These are phyloP conservation scores for Mesorhabditis belari DNA, from an alignment of 2,888 invertebrate species.

Conservation along the genomic window DNA sequence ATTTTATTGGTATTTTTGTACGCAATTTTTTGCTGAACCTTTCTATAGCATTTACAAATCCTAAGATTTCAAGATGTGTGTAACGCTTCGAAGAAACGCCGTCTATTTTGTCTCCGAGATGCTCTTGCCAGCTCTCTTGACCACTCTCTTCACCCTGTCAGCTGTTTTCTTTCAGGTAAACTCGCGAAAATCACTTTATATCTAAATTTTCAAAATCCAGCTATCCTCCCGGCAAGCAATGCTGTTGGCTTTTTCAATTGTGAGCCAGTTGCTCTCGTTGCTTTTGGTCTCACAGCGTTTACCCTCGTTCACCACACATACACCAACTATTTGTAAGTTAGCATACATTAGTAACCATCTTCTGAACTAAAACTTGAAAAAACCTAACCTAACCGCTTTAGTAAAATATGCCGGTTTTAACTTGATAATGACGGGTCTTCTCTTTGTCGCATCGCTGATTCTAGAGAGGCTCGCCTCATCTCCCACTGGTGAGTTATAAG, in stretches of 20 bases:
- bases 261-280: conserved; percentile 43
- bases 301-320: conserved; percentile 48
- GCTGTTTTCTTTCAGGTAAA: conserved; percentile 45
- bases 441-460: conserved; percentile 42
- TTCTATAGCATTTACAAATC: not conserved
- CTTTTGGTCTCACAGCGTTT: conserved; percentile 42
- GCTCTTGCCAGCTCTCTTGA: conserved; percentile 47
- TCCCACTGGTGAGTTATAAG: conserved; percentile 14
- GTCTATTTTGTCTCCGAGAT: conserved; percentile 50
- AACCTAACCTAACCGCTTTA: conserved; percentile 24
- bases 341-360: not conserved
- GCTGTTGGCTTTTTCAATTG: conserved; percentile 42
- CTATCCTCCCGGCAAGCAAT: conserved; percentile 44
- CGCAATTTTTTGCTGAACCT: no score
- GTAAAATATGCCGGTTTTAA: conserved; percentile 51
- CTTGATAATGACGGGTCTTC: conserved; percentile 40
- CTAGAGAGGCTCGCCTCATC: conserved; percentile 42
- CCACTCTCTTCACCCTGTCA: conserved; percentile 43
- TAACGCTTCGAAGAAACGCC: conserved; percentile 22
- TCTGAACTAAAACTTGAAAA: not conserved
- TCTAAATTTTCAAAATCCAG: conserved; percentile 10
- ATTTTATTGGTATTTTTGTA: no score
- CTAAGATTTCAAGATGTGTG: not conserved
- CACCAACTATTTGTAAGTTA: conserved; percentile 48
- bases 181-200: not conserved